Percentiles rank a stretch among this genome's conserved stretches.
Conservation (phyloP, 2,797 vertebrate genomes). For the Mormyrus proboscirostris region DNA sequence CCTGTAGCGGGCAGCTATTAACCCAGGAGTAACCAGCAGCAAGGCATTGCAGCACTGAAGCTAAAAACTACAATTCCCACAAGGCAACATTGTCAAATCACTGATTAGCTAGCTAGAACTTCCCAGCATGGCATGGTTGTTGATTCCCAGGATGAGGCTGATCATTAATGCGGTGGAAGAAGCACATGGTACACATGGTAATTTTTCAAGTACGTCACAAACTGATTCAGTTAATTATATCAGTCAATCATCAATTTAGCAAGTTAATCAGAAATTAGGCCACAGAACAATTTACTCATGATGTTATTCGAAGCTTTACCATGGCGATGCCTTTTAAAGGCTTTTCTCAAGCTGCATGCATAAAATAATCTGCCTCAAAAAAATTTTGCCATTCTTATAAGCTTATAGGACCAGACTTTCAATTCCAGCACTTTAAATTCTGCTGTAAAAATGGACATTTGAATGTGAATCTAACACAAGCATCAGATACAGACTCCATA, state of each 20-base stretch:
- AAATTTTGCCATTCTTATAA: background rate
- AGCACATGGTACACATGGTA: slow-evolving; percentile 26
- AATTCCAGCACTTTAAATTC: background rate
- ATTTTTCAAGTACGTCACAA: slow-evolving; percentile 36
- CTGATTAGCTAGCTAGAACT: background rate
- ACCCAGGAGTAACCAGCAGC: slow-evolving; percentile 25
- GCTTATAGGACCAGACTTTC: background rate
- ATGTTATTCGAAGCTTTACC: background rate
- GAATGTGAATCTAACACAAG: background rate
- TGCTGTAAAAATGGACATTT: background rate
- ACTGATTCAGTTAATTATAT: slow-evolving; percentile 40
- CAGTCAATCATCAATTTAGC: slow-evolving; percentile 43
- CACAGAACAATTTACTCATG: background rate
- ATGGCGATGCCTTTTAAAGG: background rate
- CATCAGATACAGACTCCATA: background rate
- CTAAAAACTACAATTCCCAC: slow-evolving; percentile 26
- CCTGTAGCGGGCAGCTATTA: background rate
- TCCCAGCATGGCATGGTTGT: background rate
- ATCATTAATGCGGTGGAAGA: slow-evolving; percentile 33
- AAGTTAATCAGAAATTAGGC: slow-evolving; percentile 29
- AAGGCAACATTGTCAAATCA: background rate
- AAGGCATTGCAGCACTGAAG: slow-evolving; percentile 8
- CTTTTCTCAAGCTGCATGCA: background rate
- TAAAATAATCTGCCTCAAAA: background rate
- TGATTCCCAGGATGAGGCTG: background rate